phyloP scores from a whole-genome alignment of 2,888 invertebrate species.

The Orchestes rusci region DNA sequence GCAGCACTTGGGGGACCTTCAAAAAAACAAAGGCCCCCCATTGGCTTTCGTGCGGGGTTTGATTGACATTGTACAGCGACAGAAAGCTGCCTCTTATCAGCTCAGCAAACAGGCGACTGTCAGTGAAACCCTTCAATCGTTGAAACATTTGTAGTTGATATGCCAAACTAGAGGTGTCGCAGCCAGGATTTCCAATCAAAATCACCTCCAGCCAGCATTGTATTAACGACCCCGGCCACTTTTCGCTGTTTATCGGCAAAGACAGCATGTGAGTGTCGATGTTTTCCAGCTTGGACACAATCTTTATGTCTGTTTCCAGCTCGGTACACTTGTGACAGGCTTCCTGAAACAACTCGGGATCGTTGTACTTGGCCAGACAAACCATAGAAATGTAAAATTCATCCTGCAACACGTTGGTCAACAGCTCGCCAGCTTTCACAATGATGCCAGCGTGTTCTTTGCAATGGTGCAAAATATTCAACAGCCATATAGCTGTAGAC shows the following conservation, averaged over 20 bases:
- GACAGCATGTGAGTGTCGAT: constrained; percentile 33
- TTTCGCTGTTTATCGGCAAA: constrained; percentile 33
- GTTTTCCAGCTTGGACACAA: constrained; percentile 33
- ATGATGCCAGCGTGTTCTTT: constrained; percentile 45
- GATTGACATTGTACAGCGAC: constrained; percentile 80
- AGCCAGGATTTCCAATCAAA: constrained; percentile 77
- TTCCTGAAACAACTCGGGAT: constrained; percentile 56
- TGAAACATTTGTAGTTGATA: constrained; percentile 79
- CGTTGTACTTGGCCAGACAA: constrained; percentile 75
- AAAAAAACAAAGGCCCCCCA: constrained; percentile 94
- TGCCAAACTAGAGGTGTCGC: constrained; percentile 71
- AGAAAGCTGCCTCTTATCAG: constrained; percentile 83
- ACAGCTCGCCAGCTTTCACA: constrained; percentile 56
- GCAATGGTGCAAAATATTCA: constrained; percentile 61
- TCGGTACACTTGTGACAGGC: constrained; percentile 58
- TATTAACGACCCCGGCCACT: constrained; percentile 37
- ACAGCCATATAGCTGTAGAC: constrained; percentile 72
- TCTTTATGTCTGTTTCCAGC: constrained; percentile 42
- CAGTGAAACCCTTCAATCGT: constrained; percentile 70
- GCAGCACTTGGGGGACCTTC: constrained; percentile 78
- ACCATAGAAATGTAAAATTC: constrained; percentile 77
- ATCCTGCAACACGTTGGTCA: constrained; percentile 53
- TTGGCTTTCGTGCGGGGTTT: constrained; percentile 76
- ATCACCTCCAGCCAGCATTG: constrained; percentile 80
- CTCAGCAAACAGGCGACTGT: constrained; percentile 78